Percentiles rank a stretch among this genome's conserved stretches.
phyloP scores from a whole-genome alignment of 2,797 vertebrate species.

The Eospalax fontanierii region DNA sequence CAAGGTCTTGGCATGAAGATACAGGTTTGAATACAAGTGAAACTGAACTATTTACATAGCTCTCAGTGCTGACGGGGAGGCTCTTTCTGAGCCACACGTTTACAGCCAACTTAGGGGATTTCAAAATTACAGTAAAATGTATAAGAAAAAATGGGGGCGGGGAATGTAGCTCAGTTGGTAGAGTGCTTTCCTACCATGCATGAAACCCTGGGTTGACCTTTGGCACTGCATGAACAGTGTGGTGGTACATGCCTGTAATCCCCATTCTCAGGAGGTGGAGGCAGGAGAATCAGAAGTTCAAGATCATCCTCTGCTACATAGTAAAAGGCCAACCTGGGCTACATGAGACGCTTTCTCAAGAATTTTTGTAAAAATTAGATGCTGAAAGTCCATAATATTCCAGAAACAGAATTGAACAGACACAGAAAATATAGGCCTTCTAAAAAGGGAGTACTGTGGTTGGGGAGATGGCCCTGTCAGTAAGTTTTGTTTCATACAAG shows the following conservation, averaged over 20 bases:
- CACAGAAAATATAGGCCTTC: constrained; percentile 22
- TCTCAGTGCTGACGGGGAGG: not conserved
- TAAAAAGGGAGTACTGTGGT: not conserved
- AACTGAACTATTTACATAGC: constrained; percentile 52
- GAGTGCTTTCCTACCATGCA: not conserved
- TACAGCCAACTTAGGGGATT: constrained; percentile 48
- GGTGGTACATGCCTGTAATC: not conserved
- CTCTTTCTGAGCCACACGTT: constrained; percentile 25
- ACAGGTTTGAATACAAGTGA: constrained; percentile 42
- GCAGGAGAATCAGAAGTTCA: not conserved
- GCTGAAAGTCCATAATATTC: constrained; percentile 36
- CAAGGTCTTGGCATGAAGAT: constrained; percentile 53
- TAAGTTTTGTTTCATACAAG: not conserved
- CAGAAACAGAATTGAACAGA: constrained; percentile 22
- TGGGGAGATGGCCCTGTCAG: not conserved
- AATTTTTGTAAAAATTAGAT: not conserved
- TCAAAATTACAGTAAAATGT: constrained; percentile 68
- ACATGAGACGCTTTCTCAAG: not conserved
- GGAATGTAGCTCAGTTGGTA: not conserved
- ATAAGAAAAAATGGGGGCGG: not conserved
- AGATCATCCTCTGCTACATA: not conserved
- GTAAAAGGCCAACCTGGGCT: not conserved
- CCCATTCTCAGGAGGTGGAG: not conserved
- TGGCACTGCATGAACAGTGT: not conserved
- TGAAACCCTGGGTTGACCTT: not conserved